A percentile compares a stretch with the other conserved stretches of the same genome.
Conservation (phyloP, 2,797 vertebrate species). For the Fistularia tabacaria region DNA sequence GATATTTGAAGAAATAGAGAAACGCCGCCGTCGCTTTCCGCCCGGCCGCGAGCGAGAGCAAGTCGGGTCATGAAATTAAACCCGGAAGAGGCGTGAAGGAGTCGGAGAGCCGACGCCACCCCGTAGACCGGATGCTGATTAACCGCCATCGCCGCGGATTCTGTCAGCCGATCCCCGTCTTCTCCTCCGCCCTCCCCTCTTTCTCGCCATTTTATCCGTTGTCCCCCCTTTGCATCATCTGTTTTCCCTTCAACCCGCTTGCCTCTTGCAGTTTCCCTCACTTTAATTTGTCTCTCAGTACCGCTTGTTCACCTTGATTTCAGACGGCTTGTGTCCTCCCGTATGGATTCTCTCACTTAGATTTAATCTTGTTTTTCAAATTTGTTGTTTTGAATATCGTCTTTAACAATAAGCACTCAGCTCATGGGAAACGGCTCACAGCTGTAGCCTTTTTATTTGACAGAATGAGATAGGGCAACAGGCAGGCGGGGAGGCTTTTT, state of each 20-base stretch:
- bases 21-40: background rate
- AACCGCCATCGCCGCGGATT: constrained; percentile 60
- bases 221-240: background rate
- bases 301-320: too few species aligned
- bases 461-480: too few species aligned
- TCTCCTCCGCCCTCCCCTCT: background rate
- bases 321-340: too few species aligned
- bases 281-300: too few species aligned
- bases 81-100: constrained; percentile 42
- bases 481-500: too few species aligned
- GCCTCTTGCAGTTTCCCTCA: background rate
- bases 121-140: constrained; percentile 59
- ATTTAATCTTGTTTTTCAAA: too few species aligned
- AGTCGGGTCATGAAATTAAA: constrained; percentile 26
- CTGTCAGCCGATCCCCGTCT: constrained; percentile 36
- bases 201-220: background rate
- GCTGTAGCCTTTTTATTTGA: too few species aligned
- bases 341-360: too few species aligned
- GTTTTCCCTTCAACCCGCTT: background rate
- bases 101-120: constrained; percentile 60
- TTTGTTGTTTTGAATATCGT: too few species aligned
- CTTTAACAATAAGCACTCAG: too few species aligned
- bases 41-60: background rate
- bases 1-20: constrained; percentile 1
- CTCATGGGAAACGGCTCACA: too few species aligned